These are phyloP conservation scores for Halyomorpha halys DNA, from an alignment of 1,140 invertebrate genomes.

Conservation along the genomic window DNA sequence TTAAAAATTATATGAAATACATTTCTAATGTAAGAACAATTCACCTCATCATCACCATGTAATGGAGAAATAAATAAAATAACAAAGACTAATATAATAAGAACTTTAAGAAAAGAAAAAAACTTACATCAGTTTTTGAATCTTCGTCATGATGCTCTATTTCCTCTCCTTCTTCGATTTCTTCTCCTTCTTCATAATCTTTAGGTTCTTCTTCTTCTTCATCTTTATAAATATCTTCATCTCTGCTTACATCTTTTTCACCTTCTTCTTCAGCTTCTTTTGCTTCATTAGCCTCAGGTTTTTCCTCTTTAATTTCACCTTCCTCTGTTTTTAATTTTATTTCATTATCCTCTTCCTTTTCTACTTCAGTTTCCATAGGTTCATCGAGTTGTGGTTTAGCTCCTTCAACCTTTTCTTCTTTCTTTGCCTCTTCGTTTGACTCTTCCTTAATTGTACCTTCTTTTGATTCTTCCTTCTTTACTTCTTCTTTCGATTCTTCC, in stretches of 20 bases:
- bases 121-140: slow-evolving; percentile 20
- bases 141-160: slow-evolving; percentile 26
- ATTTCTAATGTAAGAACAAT: no score
- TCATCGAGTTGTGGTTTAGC: neutral
- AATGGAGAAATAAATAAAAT: no score
- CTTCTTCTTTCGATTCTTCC: no score
- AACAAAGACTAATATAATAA: neutral
- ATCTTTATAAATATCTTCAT: slow-evolving; percentile 28
- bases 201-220: slow-evolving; percentile 29
- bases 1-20: no score
- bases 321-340: neutral
- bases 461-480: no score
- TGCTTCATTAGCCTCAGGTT: slow-evolving; percentile 36
- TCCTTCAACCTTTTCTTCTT: neutral
- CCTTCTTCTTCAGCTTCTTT: slow-evolving; percentile 34
- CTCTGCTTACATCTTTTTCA: slow-evolving; percentile 36
- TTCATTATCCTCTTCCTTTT: neutral
- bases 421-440: neutral
- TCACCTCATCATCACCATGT: no score
- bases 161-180: slow-evolving; percentile 24
- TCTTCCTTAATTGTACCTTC: neutral
- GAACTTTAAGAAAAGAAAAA: no score
- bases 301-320: neutral
- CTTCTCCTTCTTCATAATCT: slow-evolving; percentile 27
- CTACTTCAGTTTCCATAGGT: neutral